phyloP scores from a whole-genome alignment of 2,888 invertebrate species.

The Harpalus rufipes region DNA sequence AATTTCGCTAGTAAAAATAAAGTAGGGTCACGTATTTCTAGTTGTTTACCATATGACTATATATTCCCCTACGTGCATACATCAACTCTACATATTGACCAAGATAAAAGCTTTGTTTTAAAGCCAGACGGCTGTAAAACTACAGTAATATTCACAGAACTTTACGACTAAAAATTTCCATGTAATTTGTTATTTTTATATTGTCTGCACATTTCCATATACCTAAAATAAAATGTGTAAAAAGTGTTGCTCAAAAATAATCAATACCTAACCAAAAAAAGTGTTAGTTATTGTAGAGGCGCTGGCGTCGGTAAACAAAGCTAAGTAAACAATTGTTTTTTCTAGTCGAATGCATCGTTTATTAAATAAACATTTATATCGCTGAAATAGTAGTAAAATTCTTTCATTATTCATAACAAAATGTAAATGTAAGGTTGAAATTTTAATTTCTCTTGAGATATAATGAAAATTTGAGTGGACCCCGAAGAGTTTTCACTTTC shows the following conservation, averaged over 20 bases:
- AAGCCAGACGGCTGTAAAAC: neutral
- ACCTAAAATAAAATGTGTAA: neutral
- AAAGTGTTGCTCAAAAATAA: neutral
- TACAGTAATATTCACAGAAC: neutral
- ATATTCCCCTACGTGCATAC: neutral
- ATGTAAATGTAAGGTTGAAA: neutral
- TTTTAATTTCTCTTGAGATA: constrained; percentile 5
- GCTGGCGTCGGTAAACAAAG: constrained; percentile 5
- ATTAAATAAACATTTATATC: constrained; percentile 3
- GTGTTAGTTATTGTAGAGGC: constrained; percentile 27
- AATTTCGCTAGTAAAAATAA: neutral
- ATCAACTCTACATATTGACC: neutral
- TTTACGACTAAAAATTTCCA: neutral
- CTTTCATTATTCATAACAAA: too few species aligned
- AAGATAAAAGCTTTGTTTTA: constrained; percentile 1
- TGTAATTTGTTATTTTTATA: constrained; percentile 4
- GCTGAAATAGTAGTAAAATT: neutral
- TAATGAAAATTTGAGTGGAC: constrained; percentile 36
- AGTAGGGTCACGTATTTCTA: neutral
- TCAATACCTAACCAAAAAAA: constrained; percentile 20
- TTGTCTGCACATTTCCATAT: neutral
- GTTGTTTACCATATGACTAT: neutral
- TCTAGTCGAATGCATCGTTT: constrained; percentile 13
- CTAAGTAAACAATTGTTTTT: constrained; percentile 28
- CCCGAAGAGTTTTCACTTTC: constrained; percentile 11